Percentiles rank a stretch among this genome's conserved stretches.
These are phyloP conservation scores for Cantharis lateralis DNA, from an alignment of 2,888 invertebrate species.

Conservation along the genomic window DNA sequence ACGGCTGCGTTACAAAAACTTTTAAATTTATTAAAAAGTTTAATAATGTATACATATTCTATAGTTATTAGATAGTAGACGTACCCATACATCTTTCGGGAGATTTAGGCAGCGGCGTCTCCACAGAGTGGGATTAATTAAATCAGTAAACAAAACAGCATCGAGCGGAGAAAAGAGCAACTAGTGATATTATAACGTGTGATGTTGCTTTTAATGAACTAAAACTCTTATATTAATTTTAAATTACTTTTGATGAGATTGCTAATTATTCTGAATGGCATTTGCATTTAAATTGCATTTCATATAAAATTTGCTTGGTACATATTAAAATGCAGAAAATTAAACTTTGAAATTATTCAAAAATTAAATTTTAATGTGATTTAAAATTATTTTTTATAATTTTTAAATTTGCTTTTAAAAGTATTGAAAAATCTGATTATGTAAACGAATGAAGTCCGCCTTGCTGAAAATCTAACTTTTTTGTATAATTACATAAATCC, in stretches of 20 bases:
- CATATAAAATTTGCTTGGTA: not conserved
- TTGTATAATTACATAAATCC: not conserved
- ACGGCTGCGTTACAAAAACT: not conserved
- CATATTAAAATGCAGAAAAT: not conserved
- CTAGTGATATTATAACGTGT: not conserved
- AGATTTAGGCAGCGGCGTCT: no score
- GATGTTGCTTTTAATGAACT: not conserved
- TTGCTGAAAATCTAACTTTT: not conserved
- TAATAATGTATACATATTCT: not conserved
- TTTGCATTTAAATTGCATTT: not conserved
- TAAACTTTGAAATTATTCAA: not conserved
- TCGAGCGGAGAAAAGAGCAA: no score
- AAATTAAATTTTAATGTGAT: not conserved
- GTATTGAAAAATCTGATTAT: not conserved
- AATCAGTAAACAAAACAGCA: no score
- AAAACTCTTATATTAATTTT: not conserved
- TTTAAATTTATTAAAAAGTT: not conserved
- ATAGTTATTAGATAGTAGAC: no score
- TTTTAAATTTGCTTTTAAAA: not conserved
- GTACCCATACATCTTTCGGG: no score
- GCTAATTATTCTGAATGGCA: not conserved
- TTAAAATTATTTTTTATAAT: not conserved
- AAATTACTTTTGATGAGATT: not conserved
- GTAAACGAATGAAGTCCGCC: not conserved
- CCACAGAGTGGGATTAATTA: no score